Conservation (phyloP, 2,113 vertebrate genomes). For the Uria aalge region DNA sequence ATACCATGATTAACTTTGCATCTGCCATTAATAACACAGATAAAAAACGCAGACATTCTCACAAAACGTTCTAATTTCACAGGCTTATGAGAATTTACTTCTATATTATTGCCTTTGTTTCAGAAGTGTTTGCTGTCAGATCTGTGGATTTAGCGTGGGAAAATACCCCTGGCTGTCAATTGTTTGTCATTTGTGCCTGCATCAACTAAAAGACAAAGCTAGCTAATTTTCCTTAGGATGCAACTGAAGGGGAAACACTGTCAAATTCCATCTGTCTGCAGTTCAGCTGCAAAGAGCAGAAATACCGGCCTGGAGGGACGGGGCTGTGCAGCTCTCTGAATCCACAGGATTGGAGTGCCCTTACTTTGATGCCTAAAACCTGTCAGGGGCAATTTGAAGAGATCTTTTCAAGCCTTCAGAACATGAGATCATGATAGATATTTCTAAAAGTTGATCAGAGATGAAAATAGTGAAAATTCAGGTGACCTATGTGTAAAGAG, state of each 20-base stretch:
- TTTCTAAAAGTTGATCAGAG: background rate
- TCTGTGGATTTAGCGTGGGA: background rate
- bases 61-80: background rate
- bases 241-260: constrained; percentile 35
- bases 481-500: background rate
- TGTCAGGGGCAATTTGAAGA: constrained; percentile 46
- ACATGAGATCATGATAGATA: background rate
- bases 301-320: constrained; percentile 55
- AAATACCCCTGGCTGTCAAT: constrained; percentile 28
- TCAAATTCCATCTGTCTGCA: constrained; percentile 34
- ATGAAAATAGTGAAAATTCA: background rate
- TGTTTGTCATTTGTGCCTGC: constrained; percentile 35
- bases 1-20: constrained; percentile 19
- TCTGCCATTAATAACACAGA: background rate
- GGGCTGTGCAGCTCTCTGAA: background rate
- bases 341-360: background rate
- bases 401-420: constrained; percentile 58
- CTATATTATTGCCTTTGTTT: background rate
- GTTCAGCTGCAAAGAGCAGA: constrained; percentile 40
- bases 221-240: constrained; percentile 45
- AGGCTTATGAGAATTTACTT: background rate
- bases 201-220: constrained; percentile 21
- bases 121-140: background rate
- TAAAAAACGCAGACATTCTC: background rate
- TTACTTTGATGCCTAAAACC: constrained; percentile 3